These are phyloP conservation scores for Artibeus jamaicensis DNA, from an alignment of 2,797 vertebrate species.

Conservation along the genomic window DNA sequence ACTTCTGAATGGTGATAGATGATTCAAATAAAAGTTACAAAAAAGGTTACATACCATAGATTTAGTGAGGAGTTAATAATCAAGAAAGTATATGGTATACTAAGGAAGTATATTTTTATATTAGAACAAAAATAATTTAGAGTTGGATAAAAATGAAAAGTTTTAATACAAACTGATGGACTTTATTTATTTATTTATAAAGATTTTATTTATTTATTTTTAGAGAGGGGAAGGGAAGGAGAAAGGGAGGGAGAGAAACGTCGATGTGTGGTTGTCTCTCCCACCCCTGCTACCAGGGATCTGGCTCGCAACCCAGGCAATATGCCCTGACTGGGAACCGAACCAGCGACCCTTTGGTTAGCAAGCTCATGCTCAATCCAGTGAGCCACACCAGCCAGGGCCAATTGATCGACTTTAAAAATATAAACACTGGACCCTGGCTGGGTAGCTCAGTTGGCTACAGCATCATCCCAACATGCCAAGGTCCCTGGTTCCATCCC, in stretches of 20 bases:
- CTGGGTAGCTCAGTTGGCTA: background rate
- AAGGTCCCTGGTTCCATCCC: background rate
- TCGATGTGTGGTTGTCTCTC: no score
- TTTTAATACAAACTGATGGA: slow-evolving; percentile 30
- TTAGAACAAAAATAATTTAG: slow-evolving; percentile 18
- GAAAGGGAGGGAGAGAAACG: no score
- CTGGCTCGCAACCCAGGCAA: no score
- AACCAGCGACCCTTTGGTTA: no score
- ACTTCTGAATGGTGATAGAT: background rate
- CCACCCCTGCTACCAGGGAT: no score
- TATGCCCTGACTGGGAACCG: no score
- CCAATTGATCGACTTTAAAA: slow-evolving; percentile 10
- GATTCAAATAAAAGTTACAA: slow-evolving; percentile 34
- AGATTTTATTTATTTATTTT: no score
- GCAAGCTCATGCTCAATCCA: no score
- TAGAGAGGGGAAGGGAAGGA: no score
- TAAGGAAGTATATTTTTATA: slow-evolving; percentile 22
- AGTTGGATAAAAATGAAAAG: slow-evolving; percentile 14
- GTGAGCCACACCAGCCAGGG: no score
- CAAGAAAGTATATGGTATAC: background rate
- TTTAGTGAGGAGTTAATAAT: slow-evolving; percentile 7
- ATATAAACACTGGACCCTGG: background rate
- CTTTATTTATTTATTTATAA: background rate
- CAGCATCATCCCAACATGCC: background rate
- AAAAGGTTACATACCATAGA: background rate